phyloP scores from a whole-genome alignment of 2,113 vertebrate species.

The Abramis brama region DNA sequence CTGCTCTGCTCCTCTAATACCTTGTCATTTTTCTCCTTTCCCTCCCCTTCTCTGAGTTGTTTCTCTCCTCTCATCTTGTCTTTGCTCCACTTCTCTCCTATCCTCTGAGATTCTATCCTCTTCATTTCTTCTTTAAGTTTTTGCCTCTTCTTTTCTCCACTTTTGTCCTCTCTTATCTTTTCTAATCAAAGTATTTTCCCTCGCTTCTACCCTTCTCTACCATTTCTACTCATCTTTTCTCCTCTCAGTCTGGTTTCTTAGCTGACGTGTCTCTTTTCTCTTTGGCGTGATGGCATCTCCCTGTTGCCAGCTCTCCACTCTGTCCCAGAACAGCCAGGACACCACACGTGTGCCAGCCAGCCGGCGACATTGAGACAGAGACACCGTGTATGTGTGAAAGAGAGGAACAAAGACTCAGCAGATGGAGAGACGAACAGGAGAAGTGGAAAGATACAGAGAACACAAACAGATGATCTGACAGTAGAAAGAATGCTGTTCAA shows the following conservation, averaged over 20 bases:
- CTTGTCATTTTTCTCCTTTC: too few relatives aligned
- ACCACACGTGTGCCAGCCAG: conserved; percentile 36
- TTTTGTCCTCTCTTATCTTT: neutral
- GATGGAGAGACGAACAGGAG: conserved; percentile 42
- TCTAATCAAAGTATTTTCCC: neutral
- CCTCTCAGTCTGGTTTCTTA: conserved; percentile 52
- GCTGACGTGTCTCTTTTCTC: conserved; percentile 42
- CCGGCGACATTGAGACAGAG: conserved; percentile 39
- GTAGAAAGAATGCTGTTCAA: conserved; percentile 33
- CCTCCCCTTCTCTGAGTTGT: neutral
- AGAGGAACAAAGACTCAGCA: conserved; percentile 38
- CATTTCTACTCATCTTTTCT: neutral
- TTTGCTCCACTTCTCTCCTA: neutral
- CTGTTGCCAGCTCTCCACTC: conserved; percentile 41
- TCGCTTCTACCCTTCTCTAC: neutral
- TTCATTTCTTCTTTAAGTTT: neutral
- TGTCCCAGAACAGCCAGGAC: conserved; percentile 47
- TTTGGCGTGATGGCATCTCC: conserved; percentile 45
- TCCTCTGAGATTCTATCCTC: neutral
- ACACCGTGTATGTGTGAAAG: conserved; percentile 49
- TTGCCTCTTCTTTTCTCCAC: too few relatives aligned
- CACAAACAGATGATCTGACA: neutral
- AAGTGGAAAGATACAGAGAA: conserved; percentile 26
- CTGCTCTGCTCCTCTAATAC: too few relatives aligned
- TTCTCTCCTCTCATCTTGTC: neutral